Conservation (phyloP, 2,797 vertebrate genomes). For the Pelochelys cantorii region DNA sequence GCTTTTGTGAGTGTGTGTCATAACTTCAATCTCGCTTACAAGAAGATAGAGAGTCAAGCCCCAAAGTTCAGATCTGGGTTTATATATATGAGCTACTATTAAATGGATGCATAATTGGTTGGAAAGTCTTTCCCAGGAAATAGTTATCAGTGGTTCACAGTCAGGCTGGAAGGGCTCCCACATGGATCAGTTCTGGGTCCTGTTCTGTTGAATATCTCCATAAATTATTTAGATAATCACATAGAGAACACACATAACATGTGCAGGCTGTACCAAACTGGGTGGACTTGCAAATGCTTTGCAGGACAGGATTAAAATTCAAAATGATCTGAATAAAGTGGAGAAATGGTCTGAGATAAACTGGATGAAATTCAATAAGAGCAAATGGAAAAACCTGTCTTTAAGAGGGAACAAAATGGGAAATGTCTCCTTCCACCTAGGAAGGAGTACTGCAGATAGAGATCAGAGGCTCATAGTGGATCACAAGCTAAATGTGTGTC, state of each 20-base stretch:
- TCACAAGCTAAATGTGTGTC: neutral
- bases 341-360: neutral
- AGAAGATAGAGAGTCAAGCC: neutral
- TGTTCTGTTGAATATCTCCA: neutral
- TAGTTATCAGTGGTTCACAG: neutral
- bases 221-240: neutral
- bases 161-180: neutral
- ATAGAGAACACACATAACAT: neutral
- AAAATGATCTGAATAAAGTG: neutral
- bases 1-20: neutral
- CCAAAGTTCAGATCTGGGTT: neutral
- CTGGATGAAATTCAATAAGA: neutral
- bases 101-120: neutral
- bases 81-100: neutral
- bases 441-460: neutral
- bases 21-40: neutral
- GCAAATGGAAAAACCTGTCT: neutral
- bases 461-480: neutral
- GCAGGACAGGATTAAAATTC: neutral
- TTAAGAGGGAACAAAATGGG: neutral
- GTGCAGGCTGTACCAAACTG: neutral
- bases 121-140: neutral
- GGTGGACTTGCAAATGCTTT: neutral
- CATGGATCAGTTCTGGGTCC: neutral
- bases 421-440: neutral